Evolutionary conservation across 2,797 vertebrate genomes (phyloP), one percentile per base, ranked within the genome.

Genomic region (Euphonia xanthogaster): DNA sequence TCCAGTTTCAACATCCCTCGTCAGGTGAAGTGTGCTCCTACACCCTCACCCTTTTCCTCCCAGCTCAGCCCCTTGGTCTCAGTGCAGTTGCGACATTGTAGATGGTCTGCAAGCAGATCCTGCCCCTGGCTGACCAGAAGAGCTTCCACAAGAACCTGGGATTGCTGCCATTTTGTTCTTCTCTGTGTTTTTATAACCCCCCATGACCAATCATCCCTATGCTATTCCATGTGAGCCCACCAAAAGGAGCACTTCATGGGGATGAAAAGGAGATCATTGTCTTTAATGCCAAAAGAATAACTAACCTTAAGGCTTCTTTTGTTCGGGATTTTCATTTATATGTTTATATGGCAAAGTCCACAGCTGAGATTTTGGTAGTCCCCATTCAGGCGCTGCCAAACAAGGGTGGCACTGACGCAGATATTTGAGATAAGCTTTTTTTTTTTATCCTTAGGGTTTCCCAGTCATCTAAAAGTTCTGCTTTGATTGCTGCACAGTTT

Each of bases 11-110:
- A 4, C 8, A 40, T 39, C 76, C 61, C 57, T 74, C 68, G 60
- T 47, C 71, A 62, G 1, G 0, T 6, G 0, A 50, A 27, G 19
- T 7, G 15, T 17, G 13, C 19, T 42, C 31, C 10, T 3, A 17
- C 24, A 54, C 9, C 15, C 15, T 55, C 0, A 0, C 30, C 30
- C 66, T 16, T 62, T n/a, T 15, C 15, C 45, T 78, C 18, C 47
- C 55, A 47, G 45, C 31, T 28, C 62, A 86, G 40, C 31, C 24
- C 37, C 50, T 48, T 6, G 1, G 24, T 57, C 28, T 30, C 3
- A 0, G 31, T 24, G 30, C 9, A 62, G 28, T 2, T 68, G 45
- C 3, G 27, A 48, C n/a, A n/a, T 4, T 83, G 78, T 22, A 47
- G n/a, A 31, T 54, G 28, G 12, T 51, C 17, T 17, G 51, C 3